Evolutionary conservation across 1,140 invertebrate genomes (phyloP), one percentile per base, ranked within the genome.

Genomic region (Drusus annulatus): DNA sequence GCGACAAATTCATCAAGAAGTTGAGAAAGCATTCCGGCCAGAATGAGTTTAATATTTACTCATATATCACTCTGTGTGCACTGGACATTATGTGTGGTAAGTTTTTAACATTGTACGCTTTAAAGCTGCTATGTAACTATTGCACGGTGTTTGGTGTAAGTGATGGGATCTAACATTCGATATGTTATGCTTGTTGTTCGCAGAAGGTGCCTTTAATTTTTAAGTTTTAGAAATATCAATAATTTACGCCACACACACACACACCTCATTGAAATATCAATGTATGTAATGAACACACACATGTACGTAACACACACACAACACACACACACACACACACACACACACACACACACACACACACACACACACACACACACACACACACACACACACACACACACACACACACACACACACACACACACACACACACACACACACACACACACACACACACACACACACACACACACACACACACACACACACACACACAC

Each of bases 51-150:
- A 90, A 96, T 85, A 89, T 97, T 6, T 90, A 93, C 84, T 91
- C 93, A 0, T 90, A 92, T 78, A 88, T 96, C 15, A 94, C 94
- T 0, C 89, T 93, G 17, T 95, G 93, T 85, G 93, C 96, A 8
- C 87, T 97, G 58, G 95, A 96, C 83, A 91, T 94, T n/a, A 95
- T 96, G 80, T 95, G 94, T 85, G 94, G 96, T 92, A 92, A 90
- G 91, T 85, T 79, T 25, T 31, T 7, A 50, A 8, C 16, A 45
- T 15, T 19, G 7, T 63, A 7, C 15, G n/a, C n/a, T 5, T 19
- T 23, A 45, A 3, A 85, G 28, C 84, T 86, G 15, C 84, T 54
- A 4, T 3, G 1, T 54, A 16, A 54, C 3, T 54, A 16, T 15
- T 15, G 51, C 8, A 17, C 17, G 52, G 4, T 54, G 0, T 4